Evolutionary conservation across 2,888 invertebrate species (phyloP).

Genomic region (Caenorhabditis sp.): DNA sequence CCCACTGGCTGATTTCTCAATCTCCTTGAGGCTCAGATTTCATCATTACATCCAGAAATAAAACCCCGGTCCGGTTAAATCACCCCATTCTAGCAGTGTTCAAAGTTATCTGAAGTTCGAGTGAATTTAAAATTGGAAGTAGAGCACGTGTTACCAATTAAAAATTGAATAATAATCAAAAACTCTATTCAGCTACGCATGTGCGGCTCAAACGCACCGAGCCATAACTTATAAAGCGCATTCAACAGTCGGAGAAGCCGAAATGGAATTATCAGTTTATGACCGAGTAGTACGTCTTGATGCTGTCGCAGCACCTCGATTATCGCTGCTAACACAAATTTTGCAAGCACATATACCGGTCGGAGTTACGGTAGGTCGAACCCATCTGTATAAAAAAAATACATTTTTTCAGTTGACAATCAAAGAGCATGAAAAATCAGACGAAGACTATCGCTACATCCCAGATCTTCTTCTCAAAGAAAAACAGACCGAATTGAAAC

Average conservation of each 20-base stretch:
- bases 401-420: constrained; percentile 54
- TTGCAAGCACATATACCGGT: constrained; percentile 62
- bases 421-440: constrained; percentile 65
- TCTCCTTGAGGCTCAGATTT: too few species aligned
- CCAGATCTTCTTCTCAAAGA: constrained; percentile 64
- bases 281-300: constrained; percentile 56
- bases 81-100: too few species aligned
- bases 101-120: too few species aligned
- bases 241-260: constrained; percentile 57
- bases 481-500: constrained; percentile 64
- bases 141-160: too few species aligned
- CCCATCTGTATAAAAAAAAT: too few species aligned
- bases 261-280: constrained; percentile 57
- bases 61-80: too few species aligned
- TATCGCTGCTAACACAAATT: constrained; percentile 59
- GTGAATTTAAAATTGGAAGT: too few species aligned
- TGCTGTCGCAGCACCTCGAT: constrained; percentile 57
- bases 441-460: constrained; percentile 67
- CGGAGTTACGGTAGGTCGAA: constrained; percentile 56
- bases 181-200: constrained; percentile 68
- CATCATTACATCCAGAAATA: too few species aligned
- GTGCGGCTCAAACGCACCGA: constrained; percentile 59
- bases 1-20: too few species aligned
- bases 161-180: too few species aligned
- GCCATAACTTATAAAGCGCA: constrained; percentile 60